A percentile compares a stretch with the other conserved stretches of the same genome.
phyloP scores from a whole-genome alignment of 1,140 invertebrate species.

The Orussus abietinus region DNA sequence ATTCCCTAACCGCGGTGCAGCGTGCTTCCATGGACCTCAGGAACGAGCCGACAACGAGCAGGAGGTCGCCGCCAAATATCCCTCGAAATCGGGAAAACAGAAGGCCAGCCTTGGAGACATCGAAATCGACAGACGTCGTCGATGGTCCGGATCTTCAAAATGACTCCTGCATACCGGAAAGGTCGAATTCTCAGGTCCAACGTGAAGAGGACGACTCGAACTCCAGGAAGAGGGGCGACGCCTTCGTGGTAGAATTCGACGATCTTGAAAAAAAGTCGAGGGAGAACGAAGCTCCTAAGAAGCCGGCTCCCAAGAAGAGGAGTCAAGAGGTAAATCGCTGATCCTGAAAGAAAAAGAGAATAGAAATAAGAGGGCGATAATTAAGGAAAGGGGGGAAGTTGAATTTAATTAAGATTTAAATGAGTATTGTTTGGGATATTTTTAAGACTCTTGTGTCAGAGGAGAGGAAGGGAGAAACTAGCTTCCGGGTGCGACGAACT shows the following conservation, averaged over 20 bases:
- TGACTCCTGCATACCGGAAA: conserved; percentile 9
- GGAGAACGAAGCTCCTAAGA: conserved; percentile 18
- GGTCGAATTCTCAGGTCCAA: no score
- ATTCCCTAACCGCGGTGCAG: conserved; percentile 12
- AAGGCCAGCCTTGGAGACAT: conserved; percentile 9
- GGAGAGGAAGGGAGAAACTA: no score
- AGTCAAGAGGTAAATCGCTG: conserved; percentile 24
- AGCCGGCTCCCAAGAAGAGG: conserved; percentile 16
- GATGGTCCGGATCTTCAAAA: conserved; percentile 19
- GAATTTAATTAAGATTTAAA: no score
- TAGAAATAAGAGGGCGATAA: no score
- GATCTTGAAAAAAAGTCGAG: conserved; percentile 20
- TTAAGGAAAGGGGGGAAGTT: not conserved
- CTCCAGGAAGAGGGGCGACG: conserved; percentile 19
- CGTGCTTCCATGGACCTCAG: conserved; percentile 17
- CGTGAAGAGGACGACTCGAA: conserved; percentile 14
- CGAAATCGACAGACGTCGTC: conserved; percentile 14
- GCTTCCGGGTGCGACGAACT: no score
- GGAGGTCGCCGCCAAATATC: conserved; percentile 10
- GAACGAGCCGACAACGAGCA: conserved; percentile 18
- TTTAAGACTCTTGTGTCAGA: no score
- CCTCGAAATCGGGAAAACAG: conserved; percentile 13
- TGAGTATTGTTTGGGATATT: no score
- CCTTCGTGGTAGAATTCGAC: conserved; percentile 26
- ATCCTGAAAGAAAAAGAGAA: conserved; percentile 13